A percentile compares a stretch with the other conserved stretches of the same genome.
These are phyloP conservation scores for Desmophyllum pertusum DNA, from an alignment of 92 coral and sea anemone species.

Conservation along the genomic window DNA sequence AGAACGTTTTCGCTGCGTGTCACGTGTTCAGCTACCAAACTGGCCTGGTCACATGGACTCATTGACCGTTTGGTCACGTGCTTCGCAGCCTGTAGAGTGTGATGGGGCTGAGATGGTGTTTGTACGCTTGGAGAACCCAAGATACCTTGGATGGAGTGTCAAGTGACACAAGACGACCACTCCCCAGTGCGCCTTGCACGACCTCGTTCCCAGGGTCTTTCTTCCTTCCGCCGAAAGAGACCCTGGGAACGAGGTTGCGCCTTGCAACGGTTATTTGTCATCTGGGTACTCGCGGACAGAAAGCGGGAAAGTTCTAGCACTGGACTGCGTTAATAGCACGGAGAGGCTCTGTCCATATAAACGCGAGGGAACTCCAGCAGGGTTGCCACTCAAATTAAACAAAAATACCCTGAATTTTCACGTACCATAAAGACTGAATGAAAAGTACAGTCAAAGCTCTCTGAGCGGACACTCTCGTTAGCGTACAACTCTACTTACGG, in stretches of 20 bases:
- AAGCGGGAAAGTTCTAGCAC: background rate
- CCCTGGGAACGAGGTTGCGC: too few species aligned
- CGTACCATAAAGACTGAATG: too few species aligned
- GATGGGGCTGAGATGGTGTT: slow-evolving; percentile 71
- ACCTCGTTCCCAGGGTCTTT: too few species aligned
- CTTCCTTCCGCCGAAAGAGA: too few species aligned
- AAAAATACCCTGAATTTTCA: too few species aligned
- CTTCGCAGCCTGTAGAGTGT: slow-evolving; percentile 56
- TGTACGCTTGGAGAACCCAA: slow-evolving; percentile 40
- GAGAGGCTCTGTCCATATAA: background rate
- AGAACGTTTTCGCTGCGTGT: slow-evolving; percentile 79
- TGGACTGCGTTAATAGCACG: background rate
- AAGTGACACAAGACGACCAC: background rate
- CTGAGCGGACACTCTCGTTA: too few species aligned
- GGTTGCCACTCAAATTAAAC: too few species aligned
- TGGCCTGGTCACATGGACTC: slow-evolving; percentile 94
- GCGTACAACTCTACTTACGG: too few species aligned
- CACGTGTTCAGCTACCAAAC: slow-evolving; percentile 81
- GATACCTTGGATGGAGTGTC: slow-evolving; percentile 55
- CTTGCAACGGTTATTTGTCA: too few species aligned
- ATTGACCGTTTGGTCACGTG: slow-evolving; percentile 77
- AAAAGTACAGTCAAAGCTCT: too few species aligned
- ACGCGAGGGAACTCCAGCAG: too few species aligned
- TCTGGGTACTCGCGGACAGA: background rate
- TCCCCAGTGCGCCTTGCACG: background rate